Base-by-base conservation (phyloP, 2,797 vertebrate genomes). In the Anguilla obscura region DNA sequence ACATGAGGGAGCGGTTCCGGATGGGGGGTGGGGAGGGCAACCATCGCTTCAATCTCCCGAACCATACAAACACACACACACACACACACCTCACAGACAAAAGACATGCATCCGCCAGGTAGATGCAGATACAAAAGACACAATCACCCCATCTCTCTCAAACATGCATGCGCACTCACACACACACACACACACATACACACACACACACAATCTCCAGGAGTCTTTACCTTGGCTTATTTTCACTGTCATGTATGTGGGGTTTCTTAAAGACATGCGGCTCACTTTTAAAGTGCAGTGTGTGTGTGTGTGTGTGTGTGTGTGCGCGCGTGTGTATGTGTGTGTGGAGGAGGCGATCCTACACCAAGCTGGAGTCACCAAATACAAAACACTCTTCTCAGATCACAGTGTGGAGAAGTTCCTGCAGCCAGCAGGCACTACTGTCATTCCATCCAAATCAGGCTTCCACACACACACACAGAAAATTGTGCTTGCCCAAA, bases 401-500 rank as follows among this genome's bases (percentile, higher is more conserved):
- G 36, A 36, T 36, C 50, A 60, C 24, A 79, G 50, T 24, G 52
- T n/a, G 56, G 82, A 56, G 63, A 36, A 36, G 36, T 36, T 36
- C 36, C 36, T 36, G 36, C 36, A 36, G 36, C 36, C 36, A 36
- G 36, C 36, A 36, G 36, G 45, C 30, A 58, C 21, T 27, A n/a
- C n/a, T 16, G 74, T 87, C 48, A 48, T 56, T 74, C 66, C 84
- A 85, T 88, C 60, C 30, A 76, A 66, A 36, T 79, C 36, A 60
- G 36, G 89, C 87, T 89, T 85, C 66, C 48, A 58, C 54, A 30
- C 89, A 18, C 48, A 21, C 88, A 18, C 6, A 80, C 84, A 89
- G 52, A 88, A 91, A 80, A 56, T 87, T 91, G 91, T 91, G 90
- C 90, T 91, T 90, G 87, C 85, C 88, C 89, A 0, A 71, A 36